Evolutionary conservation across 2,888 invertebrate genomes (phyloP).

Genomic region (Cheilosia grossa): DNA sequence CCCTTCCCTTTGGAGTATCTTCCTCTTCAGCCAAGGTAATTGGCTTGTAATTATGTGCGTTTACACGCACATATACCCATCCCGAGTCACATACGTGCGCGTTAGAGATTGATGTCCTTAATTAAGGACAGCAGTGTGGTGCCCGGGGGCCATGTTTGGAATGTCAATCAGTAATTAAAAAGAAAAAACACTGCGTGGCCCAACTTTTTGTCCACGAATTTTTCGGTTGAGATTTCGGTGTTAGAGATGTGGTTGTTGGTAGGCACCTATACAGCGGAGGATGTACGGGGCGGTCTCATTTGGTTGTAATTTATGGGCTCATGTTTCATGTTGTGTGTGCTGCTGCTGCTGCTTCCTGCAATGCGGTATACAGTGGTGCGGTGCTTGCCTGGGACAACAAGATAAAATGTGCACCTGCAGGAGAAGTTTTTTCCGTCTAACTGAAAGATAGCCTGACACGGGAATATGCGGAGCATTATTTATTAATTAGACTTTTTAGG

Average conservation of each 20-base stretch:
- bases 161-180: slow-evolving; percentile 72
- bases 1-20: slow-evolving; percentile 3
- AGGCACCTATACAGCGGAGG: neutral
- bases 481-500: slow-evolving; percentile 68
- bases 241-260: neutral
- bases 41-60: slow-evolving; percentile 74
- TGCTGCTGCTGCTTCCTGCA: slow-evolving; percentile 59
- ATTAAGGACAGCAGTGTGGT: slow-evolving; percentile 56
- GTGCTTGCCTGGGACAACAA: slow-evolving; percentile 57
- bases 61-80: slow-evolving; percentile 64
- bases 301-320: slow-evolving; percentile 70
- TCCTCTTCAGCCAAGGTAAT: slow-evolving; percentile 54
- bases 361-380: slow-evolving; percentile 56
- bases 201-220: slow-evolving; percentile 11
- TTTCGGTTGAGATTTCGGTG: slow-evolving; percentile 56
- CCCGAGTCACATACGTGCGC: slow-evolving; percentile 51
- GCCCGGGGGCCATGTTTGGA: slow-evolving; percentile 46
- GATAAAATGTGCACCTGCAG: slow-evolving; percentile 73
- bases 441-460: slow-evolving; percentile 8
- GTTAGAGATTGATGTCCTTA: slow-evolving; percentile 70
- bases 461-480: slow-evolving; percentile 46
- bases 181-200: neutral
- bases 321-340: slow-evolving; percentile 65
- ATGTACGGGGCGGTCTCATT: slow-evolving; percentile 56
- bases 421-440: neutral